Percentiles rank a stretch among this genome's conserved stretches.
These are phyloP conservation scores for Naso thynnoides DNA, from an alignment of 2,797 vertebrate genomes.

Conservation along the genomic window DNA sequence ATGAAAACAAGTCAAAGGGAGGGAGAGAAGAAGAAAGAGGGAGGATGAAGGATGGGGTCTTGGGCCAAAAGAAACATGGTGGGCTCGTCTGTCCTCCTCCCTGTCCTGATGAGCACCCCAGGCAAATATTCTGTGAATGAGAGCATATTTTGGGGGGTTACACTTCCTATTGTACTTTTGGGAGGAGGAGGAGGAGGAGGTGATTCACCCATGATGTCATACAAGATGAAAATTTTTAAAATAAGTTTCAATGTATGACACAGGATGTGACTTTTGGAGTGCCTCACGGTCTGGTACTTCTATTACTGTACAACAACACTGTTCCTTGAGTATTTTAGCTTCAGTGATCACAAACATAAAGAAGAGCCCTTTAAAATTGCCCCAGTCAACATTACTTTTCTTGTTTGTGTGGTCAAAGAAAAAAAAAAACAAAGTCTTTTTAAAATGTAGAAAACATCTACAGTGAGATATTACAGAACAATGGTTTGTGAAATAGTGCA, in stretches of 20 bases:
- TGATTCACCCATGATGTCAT: constrained; percentile 77
- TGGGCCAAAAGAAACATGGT: constrained; percentile 82
- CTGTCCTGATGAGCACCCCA: constrained; percentile 79
- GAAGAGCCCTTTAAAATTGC: neutral
- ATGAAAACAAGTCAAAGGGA: constrained; percentile 82
- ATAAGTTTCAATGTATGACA: constrained; percentile 56
- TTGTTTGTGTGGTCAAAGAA: constrained; percentile 17
- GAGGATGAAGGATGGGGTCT: constrained; percentile 67
- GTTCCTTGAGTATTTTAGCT: neutral
- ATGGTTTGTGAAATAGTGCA: neutral
- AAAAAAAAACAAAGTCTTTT: constrained; percentile 9
- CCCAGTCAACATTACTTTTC: neutral
- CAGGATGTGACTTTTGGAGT: constrained; percentile 37
- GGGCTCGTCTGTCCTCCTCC: constrained; percentile 74
- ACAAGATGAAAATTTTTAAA: constrained; percentile 58
- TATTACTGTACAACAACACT: constrained; percentile 11
- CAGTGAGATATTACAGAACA: neutral
- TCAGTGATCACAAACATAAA: constrained; percentile 3
- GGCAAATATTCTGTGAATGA: constrained; percentile 81
- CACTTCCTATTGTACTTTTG: constrained; percentile 51
- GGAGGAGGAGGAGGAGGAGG: constrained; percentile 42
- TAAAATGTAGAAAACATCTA: constrained; percentile 1
- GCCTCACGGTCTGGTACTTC: constrained; percentile 35
- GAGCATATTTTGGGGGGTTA: constrained; percentile 68
- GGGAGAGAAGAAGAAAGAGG: constrained; percentile 60